Percentiles rank a stretch among this genome's conserved stretches.
Evolutionary conservation across 23 tunicate species (phyloP).

Genomic region (Halocynthia aurantium): DNA sequence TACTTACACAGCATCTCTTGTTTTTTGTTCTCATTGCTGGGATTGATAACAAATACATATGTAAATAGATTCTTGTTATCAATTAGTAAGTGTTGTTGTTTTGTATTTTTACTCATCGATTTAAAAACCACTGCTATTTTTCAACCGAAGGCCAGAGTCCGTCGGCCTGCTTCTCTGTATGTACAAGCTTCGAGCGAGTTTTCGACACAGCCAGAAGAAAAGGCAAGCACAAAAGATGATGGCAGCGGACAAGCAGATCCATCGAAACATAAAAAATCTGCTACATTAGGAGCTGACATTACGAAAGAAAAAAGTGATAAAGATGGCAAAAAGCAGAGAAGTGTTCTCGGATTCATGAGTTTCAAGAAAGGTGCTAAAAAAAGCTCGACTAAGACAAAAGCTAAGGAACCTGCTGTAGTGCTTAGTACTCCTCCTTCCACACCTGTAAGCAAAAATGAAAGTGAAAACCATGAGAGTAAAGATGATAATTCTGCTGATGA

Average conservation of each 20-base stretch:
- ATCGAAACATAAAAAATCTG: too few species aligned
- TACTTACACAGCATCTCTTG: too few species aligned
- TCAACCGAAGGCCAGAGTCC: too few species aligned
- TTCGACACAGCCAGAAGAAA: not conserved
- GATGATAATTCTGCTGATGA: too few species aligned
- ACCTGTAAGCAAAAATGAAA: not conserved
- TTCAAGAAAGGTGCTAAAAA: not conserved
- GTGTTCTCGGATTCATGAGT: constrained; percentile 5
- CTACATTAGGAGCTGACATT: not conserved
- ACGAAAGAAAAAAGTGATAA: not conserved
- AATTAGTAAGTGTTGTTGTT: too few species aligned
- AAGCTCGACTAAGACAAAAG: not conserved
- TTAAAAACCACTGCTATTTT: too few species aligned
- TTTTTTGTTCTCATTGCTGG: too few species aligned
- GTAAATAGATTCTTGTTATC: too few species aligned
- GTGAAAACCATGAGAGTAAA: too few species aligned
- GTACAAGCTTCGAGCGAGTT: constrained; percentile 6
- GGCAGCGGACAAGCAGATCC: constrained; percentile 7
- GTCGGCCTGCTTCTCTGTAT: constrained; percentile 22
- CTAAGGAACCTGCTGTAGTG: not conserved
- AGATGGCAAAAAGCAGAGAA: constrained; percentile 4
- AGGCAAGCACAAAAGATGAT: constrained; percentile 10
- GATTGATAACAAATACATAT: too few species aligned
- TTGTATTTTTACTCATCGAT: too few species aligned
- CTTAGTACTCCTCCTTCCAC: not conserved